A percentile compares a stretch with the other conserved stretches of the same genome.
phyloP scores from a whole-genome alignment of 2,888 invertebrate species.

The Taphrorychus bicolor region DNA sequence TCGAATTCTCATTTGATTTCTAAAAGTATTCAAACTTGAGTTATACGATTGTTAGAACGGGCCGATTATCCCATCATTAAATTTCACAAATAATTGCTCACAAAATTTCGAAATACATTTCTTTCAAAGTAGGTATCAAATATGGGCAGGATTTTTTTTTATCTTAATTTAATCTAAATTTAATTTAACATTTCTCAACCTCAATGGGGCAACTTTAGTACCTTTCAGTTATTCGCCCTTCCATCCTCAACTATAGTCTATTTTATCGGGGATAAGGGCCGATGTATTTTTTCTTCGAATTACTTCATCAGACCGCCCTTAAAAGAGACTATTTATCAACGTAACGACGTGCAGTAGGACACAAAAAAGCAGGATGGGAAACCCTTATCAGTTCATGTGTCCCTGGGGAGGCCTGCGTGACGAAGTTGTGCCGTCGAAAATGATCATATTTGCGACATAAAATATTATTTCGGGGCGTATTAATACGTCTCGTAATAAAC shows the following conservation, averaged over 20 bases:
- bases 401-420: constrained; percentile 2
- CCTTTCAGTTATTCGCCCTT: neutral
- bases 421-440: neutral
- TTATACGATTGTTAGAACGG: no score
- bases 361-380: constrained; percentile 14
- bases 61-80: no score
- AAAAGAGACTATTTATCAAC: constrained; percentile 26
- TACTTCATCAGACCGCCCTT: constrained; percentile 14
- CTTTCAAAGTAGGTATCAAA: no score
- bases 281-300: constrained; percentile 11
- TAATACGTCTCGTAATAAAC: no score
- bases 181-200: no score
- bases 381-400: constrained; percentile 20
- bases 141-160: no score
- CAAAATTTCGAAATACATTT: no score
- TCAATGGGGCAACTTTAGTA: no score
- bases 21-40: no score
- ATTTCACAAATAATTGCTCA: no score
- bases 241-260: neutral
- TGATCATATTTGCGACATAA: constrained; percentile 17
- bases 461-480: neutral
- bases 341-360: constrained; percentile 16
- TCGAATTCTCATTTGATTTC: no score
- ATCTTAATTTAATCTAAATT: no score
- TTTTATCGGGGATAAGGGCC: neutral